phyloP scores from a whole-genome alignment of 1,140 invertebrate genomes.

The Trichogramma pretiosum region DNA sequence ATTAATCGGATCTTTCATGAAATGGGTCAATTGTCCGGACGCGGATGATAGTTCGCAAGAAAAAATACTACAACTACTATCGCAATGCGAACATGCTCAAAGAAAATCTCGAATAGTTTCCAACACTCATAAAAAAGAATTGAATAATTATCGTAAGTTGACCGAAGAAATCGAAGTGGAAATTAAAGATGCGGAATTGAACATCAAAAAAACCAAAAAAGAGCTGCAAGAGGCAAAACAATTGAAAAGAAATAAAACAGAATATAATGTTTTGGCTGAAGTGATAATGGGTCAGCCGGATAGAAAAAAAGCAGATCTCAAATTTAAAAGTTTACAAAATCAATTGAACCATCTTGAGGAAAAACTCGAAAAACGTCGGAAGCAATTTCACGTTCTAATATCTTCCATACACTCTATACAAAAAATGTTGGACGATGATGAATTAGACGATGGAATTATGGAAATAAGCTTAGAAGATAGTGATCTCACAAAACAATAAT shows the following conservation, averaged over 20 bases:
- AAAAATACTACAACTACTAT: constrained; percentile 69
- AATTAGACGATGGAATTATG: constrained; percentile 51
- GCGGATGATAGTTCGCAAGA: constrained; percentile 61
- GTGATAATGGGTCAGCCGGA: constrained; percentile 85
- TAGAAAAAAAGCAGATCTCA: constrained; percentile 69
- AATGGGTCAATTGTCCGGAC: constrained; percentile 71
- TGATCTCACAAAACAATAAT: too few species aligned
- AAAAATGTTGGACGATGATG: constrained; percentile 65
- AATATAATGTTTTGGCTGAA: constrained; percentile 87
- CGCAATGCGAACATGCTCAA: constrained; percentile 81
- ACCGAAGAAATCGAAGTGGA: constrained; percentile 67
- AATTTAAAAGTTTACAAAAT: constrained; percentile 62
- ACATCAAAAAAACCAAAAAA: constrained; percentile 65
- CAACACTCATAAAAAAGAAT: constrained; percentile 73
- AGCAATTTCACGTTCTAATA: constrained; percentile 82
- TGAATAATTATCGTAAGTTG: constrained; percentile 74
- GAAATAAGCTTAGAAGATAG: constrained; percentile 51
- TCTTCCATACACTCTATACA: constrained; percentile 71
- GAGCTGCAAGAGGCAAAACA: constrained; percentile 73
- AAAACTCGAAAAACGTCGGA: constrained; percentile 71
- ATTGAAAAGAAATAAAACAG: constrained; percentile 78
- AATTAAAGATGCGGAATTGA: constrained; percentile 64
- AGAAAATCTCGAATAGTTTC: constrained; percentile 72
- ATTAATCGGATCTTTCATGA: constrained; percentile 78
- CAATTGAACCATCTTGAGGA: constrained; percentile 67